Evolutionary conservation across 1,140 invertebrate species (phyloP).

Genomic region (Drosophila sechellia): DNA sequence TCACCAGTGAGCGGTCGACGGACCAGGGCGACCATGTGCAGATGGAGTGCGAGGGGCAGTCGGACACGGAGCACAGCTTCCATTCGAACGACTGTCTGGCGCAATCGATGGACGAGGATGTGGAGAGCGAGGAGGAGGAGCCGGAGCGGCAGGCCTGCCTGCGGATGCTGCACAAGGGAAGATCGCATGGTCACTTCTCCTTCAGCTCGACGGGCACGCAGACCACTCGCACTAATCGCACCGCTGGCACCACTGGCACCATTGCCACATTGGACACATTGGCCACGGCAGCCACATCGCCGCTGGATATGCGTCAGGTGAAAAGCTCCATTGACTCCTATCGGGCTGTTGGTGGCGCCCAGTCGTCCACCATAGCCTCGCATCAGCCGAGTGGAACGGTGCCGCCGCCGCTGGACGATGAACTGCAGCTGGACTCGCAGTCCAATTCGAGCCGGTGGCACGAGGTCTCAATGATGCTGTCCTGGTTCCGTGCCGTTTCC

Average conservation of each 20-base stretch:
- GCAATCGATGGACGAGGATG: background rate
- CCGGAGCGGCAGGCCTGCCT: background rate
- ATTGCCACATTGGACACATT: background rate
- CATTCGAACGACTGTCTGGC: too few relatives aligned
- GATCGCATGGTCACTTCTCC: slow-evolving; percentile 7
- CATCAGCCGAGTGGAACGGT: background rate
- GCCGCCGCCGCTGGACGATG: background rate
- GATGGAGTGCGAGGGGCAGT: too few relatives aligned
- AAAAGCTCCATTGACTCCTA: too few relatives aligned
- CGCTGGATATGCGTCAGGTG: too few relatives aligned
- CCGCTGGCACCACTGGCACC: too few relatives aligned
- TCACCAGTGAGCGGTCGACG: too few relatives aligned
- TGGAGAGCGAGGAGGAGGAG: slow-evolving; percentile 2
- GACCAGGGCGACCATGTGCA: background rate
- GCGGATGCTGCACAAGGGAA: background rate
- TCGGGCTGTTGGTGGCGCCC: background rate
- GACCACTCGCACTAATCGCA: background rate
- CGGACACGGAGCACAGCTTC: too few relatives aligned
- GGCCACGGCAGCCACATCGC: background rate
- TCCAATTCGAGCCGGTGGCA: slow-evolving; percentile 8
- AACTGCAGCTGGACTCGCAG: background rate
- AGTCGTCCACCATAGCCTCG: background rate
- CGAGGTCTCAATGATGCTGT: slow-evolving; percentile 5
- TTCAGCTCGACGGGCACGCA: slow-evolving; percentile 7
- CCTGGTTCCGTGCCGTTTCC: slow-evolving; percentile 9